Conservation (phyloP, 2,888 invertebrate species). For the Pegoplata infirma region DNA sequence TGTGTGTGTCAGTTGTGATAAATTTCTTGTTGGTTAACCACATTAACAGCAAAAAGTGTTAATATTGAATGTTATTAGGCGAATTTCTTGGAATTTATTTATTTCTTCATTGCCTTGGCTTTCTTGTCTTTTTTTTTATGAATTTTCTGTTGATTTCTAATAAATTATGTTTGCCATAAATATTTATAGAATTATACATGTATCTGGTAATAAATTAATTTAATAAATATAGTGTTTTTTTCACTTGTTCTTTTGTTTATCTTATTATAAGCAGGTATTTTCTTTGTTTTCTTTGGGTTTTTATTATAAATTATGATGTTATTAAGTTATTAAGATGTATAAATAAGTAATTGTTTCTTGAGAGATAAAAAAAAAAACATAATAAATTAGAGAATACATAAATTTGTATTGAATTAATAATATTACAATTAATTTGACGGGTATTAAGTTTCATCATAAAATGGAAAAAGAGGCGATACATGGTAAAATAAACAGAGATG, state of each 20-base stretch:
- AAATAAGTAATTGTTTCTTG: conserved; percentile 1
- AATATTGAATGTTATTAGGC: conserved; percentile 24
- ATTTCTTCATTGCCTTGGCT: too few species aligned
- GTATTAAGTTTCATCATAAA: not conserved
- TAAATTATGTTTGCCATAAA: conserved; percentile 20
- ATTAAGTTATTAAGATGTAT: conserved; percentile 14
- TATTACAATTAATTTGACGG: not conserved
- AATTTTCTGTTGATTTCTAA: conserved; percentile 13
- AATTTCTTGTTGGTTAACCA: not conserved
- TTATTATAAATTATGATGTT: conserved; percentile 11
- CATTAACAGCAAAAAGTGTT: conserved; percentile 20
- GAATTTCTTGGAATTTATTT: not conserved
- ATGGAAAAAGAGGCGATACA: too few species aligned
- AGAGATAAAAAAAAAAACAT: conserved; percentile 4
- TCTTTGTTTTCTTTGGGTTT: not conserved
- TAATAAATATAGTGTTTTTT: conserved; percentile 8
- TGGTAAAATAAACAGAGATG: too few species aligned
- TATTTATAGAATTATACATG: conserved; percentile 23
- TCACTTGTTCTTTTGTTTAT: not conserved
- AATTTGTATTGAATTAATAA: not conserved
- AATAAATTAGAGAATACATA: not conserved
- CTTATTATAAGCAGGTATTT: conserved; percentile 1
- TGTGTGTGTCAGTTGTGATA: not conserved
- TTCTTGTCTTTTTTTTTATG: not conserved
- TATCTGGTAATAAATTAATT: conserved; percentile 38